Evolutionary conservation across 1,140 invertebrate species (phyloP).

Genomic region (Heliconius eleuchia): DNA sequence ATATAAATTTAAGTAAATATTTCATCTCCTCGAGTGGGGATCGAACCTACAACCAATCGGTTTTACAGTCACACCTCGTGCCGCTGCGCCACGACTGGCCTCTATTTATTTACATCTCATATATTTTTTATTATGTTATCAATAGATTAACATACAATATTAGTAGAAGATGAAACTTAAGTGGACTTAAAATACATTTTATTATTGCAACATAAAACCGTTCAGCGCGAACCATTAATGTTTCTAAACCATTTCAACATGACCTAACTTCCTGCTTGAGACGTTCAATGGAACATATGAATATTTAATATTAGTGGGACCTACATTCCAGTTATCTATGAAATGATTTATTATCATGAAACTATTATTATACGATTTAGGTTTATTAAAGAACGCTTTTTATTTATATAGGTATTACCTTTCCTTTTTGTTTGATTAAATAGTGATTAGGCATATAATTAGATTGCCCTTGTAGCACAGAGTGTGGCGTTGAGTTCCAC

Average conservation of each 20-base stretch:
- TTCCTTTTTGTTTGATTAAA: too few relatives aligned
- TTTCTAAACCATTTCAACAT: conserved; percentile 14
- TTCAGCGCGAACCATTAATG: background rate
- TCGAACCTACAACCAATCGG: too few relatives aligned
- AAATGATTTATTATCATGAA: background rate
- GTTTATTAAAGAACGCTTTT: background rate
- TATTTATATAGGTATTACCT: background rate
- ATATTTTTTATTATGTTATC: background rate
- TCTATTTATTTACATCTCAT: background rate
- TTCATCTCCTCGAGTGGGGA: too few relatives aligned
- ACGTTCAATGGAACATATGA: conserved; percentile 15
- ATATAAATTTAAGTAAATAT: too few relatives aligned
- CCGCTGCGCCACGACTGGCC: too few relatives aligned
- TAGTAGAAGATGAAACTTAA: background rate
- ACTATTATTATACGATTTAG: background rate
- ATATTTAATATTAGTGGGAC: conserved; percentile 7
- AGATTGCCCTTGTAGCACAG: background rate
- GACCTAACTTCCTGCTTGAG: conserved; percentile 13
- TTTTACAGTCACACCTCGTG: too few relatives aligned
- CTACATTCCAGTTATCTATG: background rate
- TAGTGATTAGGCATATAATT: too few relatives aligned
- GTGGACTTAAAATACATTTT: background rate
- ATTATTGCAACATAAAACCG: conserved; percentile 6
- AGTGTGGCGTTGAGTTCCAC: background rate
- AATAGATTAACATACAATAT: background rate